These are phyloP conservation scores for Sebastes glaucus DNA, from an alignment of 2,797 vertebrate species.

Conservation along the genomic window DNA sequence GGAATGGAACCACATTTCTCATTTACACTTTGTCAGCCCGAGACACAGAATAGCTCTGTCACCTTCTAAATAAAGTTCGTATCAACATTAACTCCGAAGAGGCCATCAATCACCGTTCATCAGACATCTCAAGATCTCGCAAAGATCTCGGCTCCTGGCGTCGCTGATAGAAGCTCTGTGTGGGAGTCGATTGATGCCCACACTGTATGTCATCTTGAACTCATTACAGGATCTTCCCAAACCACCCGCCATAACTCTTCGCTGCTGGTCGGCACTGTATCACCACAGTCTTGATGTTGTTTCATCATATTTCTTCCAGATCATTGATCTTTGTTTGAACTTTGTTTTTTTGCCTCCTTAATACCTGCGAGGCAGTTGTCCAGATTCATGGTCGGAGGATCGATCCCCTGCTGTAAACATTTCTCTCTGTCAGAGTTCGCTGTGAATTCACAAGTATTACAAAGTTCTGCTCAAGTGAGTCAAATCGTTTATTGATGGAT, in stretches of 20 bases:
- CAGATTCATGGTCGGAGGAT: constrained; percentile 3
- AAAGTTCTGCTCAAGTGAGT: background rate
- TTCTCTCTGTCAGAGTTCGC: background rate
- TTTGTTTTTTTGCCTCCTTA: constrained; percentile 1
- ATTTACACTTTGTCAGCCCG: background rate
- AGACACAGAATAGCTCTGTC: background rate
- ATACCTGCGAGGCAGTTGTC: background rate
- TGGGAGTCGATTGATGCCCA: background rate
- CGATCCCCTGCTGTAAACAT: constrained; percentile 5
- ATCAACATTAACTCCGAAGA: background rate
- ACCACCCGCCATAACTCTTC: background rate
- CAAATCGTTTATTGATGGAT: background rate
- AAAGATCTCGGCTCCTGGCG: background rate
- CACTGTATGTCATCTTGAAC: background rate
- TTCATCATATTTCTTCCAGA: background rate
- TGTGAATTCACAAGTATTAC: background rate
- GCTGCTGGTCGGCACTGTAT: background rate
- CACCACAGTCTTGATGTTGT: background rate
- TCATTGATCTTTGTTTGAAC: constrained; percentile 11
- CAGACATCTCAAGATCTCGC: background rate
- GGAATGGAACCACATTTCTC: background rate
- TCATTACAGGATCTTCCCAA: background rate
- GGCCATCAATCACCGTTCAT: background rate
- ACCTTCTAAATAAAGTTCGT: background rate
- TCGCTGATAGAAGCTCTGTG: background rate